These are phyloP conservation scores for Dendrocopos noguchii DNA, from an alignment of 2,113 vertebrate genomes.

Conservation along the genomic window DNA sequence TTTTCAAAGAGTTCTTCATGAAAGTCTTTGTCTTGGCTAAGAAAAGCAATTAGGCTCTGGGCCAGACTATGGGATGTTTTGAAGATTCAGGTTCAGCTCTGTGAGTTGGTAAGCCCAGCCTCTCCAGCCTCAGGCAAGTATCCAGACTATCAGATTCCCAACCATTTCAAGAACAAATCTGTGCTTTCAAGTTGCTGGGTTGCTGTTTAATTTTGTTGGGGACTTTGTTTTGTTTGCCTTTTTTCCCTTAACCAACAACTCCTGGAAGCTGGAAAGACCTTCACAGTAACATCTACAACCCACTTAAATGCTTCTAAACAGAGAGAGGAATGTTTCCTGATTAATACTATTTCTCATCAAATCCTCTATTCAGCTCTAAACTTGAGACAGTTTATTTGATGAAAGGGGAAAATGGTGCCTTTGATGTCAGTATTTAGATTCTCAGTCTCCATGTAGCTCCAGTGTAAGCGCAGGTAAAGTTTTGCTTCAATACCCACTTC, in stretches of 20 bases:
- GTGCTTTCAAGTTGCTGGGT: not conserved
- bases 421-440: not conserved
- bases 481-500: not conserved
- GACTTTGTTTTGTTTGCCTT: not conserved
- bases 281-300: not conserved
- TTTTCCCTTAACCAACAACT: not conserved
- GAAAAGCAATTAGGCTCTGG: constrained; percentile 18
- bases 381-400: not conserved
- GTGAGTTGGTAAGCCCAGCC: rapidly evolving
- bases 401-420: not conserved
- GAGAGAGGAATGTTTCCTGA: constrained; percentile 2
- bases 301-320: not conserved
- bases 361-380: not conserved
- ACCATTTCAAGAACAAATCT: not conserved
- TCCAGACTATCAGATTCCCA: not conserved
- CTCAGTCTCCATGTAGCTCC: not conserved
- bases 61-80: not conserved
- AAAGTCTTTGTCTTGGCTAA: constrained; percentile 30
- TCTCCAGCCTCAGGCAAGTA: not conserved
- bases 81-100: not conserved
- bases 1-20: constrained; percentile 40
- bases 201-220: not conserved
- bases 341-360: constrained; percentile 27
- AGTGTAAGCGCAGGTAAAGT: not conserved
- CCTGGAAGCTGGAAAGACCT: not conserved